These are phyloP conservation scores for Caenorhabditis elegans DNA, from an alignment of 1,140 invertebrate species.

Conservation along the genomic window DNA sequence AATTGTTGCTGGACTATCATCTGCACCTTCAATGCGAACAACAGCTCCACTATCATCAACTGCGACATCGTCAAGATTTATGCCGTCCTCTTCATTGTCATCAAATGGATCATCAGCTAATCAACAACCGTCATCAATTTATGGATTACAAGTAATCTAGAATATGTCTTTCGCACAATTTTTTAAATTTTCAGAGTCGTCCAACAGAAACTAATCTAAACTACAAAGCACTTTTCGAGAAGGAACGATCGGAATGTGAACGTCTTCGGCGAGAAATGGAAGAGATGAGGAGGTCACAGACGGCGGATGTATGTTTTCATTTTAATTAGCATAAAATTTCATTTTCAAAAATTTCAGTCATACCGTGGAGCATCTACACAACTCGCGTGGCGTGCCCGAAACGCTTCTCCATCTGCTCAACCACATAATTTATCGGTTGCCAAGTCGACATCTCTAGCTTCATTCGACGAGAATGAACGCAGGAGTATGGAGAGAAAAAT, in stretches of 20 bases:
- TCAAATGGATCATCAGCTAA: neutral
- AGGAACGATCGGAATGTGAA: constrained; percentile 39
- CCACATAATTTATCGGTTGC: neutral
- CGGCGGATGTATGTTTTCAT: neutral
- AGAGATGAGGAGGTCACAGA: constrained; percentile 18
- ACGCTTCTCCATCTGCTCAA: constrained; percentile 1
- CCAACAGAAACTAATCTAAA: constrained; percentile 39
- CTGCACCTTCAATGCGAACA: neutral
- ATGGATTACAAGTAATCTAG: neutral
- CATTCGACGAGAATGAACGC: constrained; percentile 44
- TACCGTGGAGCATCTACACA: neutral
- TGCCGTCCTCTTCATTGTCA: neutral
- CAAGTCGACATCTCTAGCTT: constrained; percentile 27
- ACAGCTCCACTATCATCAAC: neutral
- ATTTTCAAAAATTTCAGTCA: neutral
- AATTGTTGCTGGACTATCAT: neutral
- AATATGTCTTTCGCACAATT: no score
- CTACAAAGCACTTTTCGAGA: constrained; percentile 43
- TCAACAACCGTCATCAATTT: neutral
- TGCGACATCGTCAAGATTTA: neutral
- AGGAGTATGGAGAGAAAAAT: constrained; percentile 40
- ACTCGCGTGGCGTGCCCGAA: constrained; percentile 19
- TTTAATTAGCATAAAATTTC: neutral
- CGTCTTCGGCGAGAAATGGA: constrained; percentile 37
- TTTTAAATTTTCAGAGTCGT: neutral